A percentile compares a stretch with the other conserved stretches of the same genome.
Conservation (phyloP, 2,888 invertebrate species). For the Acanthosepion pharaonis region DNA sequence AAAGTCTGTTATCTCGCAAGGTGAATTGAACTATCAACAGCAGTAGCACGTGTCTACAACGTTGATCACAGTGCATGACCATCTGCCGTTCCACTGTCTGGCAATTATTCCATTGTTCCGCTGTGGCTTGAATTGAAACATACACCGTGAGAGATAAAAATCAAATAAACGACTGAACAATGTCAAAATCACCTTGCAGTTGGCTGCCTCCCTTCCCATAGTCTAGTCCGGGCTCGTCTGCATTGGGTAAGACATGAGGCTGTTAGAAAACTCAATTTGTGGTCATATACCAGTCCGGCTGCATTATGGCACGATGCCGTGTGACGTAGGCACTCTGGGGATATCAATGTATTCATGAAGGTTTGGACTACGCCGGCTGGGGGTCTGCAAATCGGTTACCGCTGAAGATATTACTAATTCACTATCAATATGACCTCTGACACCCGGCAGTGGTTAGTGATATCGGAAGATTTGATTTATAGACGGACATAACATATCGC, state of each 20-base stretch:
- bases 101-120: no score
- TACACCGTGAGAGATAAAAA: no score
- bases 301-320: background rate
- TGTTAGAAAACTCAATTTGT: background rate
- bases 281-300: background rate
- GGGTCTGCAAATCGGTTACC: background rate
- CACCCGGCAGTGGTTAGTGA: background rate
- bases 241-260: background rate
- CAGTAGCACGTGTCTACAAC: no score
- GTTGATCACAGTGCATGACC: no score
- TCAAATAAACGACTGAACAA: no score
- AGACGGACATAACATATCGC: background rate
- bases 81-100: no score
- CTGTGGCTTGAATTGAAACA: no score
- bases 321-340: background rate
- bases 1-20: no score
- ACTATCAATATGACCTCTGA: background rate
- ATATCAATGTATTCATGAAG: slow-evolving; percentile 11
- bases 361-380: background rate
- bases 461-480: slow-evolving; percentile 9
- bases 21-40: no score
- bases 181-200: no score
- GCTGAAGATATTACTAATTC: background rate
- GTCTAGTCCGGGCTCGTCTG: no score
- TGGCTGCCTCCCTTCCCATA: no score